Evolutionary conservation across 1,140 invertebrate species (phyloP).

Genomic region (Bathynomus jamesi): DNA sequence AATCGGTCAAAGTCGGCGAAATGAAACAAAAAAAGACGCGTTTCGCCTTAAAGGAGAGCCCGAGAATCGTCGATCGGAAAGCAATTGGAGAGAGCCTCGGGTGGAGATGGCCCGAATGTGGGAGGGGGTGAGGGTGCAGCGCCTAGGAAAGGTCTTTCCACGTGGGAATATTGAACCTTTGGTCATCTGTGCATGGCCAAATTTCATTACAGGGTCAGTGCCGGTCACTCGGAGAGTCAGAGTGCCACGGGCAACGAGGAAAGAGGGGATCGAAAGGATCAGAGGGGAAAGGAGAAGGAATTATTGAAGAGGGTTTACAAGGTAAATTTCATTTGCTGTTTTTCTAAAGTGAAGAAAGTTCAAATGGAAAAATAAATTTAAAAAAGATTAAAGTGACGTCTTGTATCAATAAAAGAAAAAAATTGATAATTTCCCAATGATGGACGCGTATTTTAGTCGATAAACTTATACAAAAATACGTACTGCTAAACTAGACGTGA

Average conservation of each 20-base stretch:
- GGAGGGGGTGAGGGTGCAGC: not conserved
- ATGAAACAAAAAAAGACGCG: too few species aligned
- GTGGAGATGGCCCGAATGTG: not conserved
- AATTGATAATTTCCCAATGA: too few species aligned
- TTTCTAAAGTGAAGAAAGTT: not conserved
- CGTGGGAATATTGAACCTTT: not conserved
- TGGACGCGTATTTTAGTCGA: too few species aligned
- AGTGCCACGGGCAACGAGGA: not conserved
- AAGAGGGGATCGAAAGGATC: not conserved
- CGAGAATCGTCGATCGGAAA: not conserved
- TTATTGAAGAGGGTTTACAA: not conserved
- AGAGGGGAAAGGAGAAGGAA: not conserved
- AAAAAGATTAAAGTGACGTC: not conserved
- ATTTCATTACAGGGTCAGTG: not conserved
- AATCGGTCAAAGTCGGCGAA: too few species aligned
- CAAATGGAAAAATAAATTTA: not conserved
- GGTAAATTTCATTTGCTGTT: not conserved
- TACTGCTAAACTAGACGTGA: too few species aligned
- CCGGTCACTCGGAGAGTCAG: not conserved
- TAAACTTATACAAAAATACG: too few species aligned
- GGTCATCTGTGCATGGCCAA: not conserved
- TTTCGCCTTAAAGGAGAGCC: too few species aligned
- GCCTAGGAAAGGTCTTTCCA: not conserved
- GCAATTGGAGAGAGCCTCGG: not conserved
- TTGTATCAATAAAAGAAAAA: not conserved